Conservation (phyloP, 2,113 vertebrate species). For the Elephas maximus region DNA sequence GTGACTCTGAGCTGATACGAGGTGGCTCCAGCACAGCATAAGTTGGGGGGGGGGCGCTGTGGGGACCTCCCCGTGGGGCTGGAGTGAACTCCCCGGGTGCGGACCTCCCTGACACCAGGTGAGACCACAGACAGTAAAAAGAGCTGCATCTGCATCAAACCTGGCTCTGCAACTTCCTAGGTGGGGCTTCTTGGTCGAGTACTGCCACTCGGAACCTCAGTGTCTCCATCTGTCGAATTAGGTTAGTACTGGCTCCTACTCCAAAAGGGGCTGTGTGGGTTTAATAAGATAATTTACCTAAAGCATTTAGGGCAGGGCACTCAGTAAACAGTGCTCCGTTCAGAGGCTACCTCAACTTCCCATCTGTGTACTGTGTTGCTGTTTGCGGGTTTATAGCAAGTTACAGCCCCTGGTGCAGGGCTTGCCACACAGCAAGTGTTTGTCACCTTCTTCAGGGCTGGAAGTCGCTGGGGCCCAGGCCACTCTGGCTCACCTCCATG, state of each 20-base stretch:
- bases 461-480: neutral
- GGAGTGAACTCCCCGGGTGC: neutral
- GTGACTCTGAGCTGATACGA: neutral
- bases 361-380: neutral
- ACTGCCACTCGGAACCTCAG: neutral
- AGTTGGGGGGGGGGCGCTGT: neutral
- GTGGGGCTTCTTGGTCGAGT: neutral
- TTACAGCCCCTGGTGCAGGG: neutral
- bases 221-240: neutral
- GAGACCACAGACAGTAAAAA: fast-evolving
- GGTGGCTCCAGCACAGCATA: neutral
- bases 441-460: fast-evolving
- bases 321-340: neutral
- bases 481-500: neutral
- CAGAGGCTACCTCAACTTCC: neutral
- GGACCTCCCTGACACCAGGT: neutral
- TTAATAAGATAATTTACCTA: neutral
- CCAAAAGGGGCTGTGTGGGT: neutral
- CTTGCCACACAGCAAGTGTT: fast-evolving
- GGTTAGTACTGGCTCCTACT: neutral
- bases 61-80: neutral
- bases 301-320: neutral
- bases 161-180: fast-evolving
- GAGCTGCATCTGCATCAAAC: fast-evolving
- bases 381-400: fast-evolving